Conservation (phyloP, 1,140 invertebrate species). For the Drosophila rufa region DNA sequence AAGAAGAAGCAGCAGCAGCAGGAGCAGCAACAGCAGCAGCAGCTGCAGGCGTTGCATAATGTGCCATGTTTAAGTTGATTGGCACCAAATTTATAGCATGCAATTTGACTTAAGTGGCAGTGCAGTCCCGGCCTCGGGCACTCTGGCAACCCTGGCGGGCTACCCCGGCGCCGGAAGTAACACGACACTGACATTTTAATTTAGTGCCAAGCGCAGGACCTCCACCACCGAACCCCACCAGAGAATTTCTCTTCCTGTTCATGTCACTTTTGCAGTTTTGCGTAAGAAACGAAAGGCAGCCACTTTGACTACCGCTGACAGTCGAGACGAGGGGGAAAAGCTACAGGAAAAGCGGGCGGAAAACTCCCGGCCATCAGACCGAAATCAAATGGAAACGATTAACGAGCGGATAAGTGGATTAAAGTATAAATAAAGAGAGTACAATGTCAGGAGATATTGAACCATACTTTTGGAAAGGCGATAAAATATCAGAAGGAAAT, state of each 20-base stretch:
- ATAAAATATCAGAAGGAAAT: too few species aligned
- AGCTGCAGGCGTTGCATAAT: slow-evolving; percentile 62
- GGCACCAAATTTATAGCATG: slow-evolving; percentile 81
- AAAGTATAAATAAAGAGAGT: neutral
- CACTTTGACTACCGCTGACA: slow-evolving; percentile 56
- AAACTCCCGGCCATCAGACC: slow-evolving; percentile 7
- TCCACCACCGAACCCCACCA: neutral
- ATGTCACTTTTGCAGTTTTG: slow-evolving; percentile 50
- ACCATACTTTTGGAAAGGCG: neutral
- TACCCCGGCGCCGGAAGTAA: slow-evolving; percentile 69
- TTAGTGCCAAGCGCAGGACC: slow-evolving; percentile 72
- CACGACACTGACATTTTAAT: slow-evolving; percentile 83
- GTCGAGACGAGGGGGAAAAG: neutral
- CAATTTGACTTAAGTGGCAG: slow-evolving; percentile 79
- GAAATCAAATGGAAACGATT: slow-evolving; percentile 40
- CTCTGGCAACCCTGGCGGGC: slow-evolving; percentile 28
- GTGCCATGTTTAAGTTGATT: slow-evolving; percentile 76
- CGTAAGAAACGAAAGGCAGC: slow-evolving; percentile 54
- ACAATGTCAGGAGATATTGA: neutral
- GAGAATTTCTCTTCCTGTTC: slow-evolving; percentile 34
- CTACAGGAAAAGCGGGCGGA: slow-evolving; percentile 14
- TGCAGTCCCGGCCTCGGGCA: slow-evolving; percentile 24
- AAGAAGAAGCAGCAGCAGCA: slow-evolving; percentile 13
- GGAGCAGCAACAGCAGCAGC: slow-evolving; percentile 8
- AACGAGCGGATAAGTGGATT: slow-evolving; percentile 32